phyloP scores from a whole-genome alignment of 2,888 invertebrate genomes.

The Ethmia dodecea region DNA sequence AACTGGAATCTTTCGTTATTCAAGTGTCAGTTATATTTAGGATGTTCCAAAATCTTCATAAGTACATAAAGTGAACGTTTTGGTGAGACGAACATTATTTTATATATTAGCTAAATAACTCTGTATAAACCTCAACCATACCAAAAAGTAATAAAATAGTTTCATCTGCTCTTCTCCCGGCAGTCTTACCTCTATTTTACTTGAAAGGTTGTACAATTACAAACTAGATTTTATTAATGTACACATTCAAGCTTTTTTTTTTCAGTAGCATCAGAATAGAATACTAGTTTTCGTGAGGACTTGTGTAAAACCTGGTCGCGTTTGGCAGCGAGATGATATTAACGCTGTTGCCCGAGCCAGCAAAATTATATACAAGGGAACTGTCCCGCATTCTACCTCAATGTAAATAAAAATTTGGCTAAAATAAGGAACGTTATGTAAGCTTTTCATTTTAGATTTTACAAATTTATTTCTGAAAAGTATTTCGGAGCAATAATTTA shows the following conservation, averaged over 20 bases:
- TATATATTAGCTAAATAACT: constrained; percentile 64
- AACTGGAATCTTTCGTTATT: too few relatives aligned
- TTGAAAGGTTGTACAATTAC: constrained; percentile 4
- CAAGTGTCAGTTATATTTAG: too few relatives aligned
- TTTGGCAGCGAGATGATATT: not conserved
- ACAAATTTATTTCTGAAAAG: constrained; percentile 39
- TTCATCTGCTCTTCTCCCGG: too few relatives aligned
- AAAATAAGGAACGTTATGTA: constrained; percentile 55
- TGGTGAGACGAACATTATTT: constrained; percentile 14
- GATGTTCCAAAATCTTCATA: too few relatives aligned
- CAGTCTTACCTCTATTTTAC: not conserved
- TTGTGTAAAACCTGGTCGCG: not conserved
- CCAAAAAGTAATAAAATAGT: constrained; percentile 53
- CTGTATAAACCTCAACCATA: constrained; percentile 72
- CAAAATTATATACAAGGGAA: constrained; percentile 52
- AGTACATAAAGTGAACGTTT: constrained; percentile 6
- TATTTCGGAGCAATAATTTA: constrained; percentile 60
- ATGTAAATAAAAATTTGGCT: constrained; percentile 71
- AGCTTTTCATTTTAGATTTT: constrained; percentile 39
- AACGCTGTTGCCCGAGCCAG: constrained; percentile 44
- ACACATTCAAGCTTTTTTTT: not conserved
- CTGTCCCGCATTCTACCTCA: constrained; percentile 69
- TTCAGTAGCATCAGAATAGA: not conserved
- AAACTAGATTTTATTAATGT: not conserved
- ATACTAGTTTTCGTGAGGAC: not conserved